Evolutionary conservation across 2,888 invertebrate genomes (phyloP), one percentile per base, ranked within the genome.

Genomic region (Ganaspis brasiliensis): DNA sequence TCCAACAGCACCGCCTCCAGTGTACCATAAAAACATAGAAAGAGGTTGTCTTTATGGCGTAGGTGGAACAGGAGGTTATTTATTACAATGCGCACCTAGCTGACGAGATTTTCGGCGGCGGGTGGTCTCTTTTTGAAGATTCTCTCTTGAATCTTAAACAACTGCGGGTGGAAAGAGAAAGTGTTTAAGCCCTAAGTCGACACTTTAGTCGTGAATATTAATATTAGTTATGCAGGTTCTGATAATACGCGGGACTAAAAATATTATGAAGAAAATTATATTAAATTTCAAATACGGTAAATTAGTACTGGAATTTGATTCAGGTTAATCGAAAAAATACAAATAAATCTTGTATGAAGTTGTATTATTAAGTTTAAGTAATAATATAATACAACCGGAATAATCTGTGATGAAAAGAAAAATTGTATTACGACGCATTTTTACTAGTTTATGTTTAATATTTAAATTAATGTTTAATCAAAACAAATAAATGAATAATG

Each of bases 41-140:
- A 49, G 71, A 19, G 56, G 67, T 40, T 67, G 72, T 75, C 67
- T 70, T 26, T 24, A 6, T 56, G 45, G 81, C 82, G 84, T 84
- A 80, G 84, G 81, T 81, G 82, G 79, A 84, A 81, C 74, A 77
- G 75, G 74, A 67, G 73, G 79, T 84, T 85, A 85, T 87, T 86
- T 86, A 87, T 81, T 81, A 82, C 76, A 79, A 67, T 37, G 74
- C 59, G 79, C 78, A 76, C 24, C 74, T 78, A 83, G 77, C 77
- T 85, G 84, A 83, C 78, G 59, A 79, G 75, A 81, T 83, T 86
- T 86, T 85, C 77, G 82, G 76, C 45, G 67, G 26, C 67, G 67
- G 67, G 67, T 67, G 67, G 67, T 67, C 67, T 24, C 40, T 63
- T 63, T 40, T 63, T 63, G 6, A 63, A 63, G 63, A 63, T 37